phyloP scores from a whole-genome alignment of 2,888 invertebrate genomes.

The Caenorhabditis uteleia region DNA sequence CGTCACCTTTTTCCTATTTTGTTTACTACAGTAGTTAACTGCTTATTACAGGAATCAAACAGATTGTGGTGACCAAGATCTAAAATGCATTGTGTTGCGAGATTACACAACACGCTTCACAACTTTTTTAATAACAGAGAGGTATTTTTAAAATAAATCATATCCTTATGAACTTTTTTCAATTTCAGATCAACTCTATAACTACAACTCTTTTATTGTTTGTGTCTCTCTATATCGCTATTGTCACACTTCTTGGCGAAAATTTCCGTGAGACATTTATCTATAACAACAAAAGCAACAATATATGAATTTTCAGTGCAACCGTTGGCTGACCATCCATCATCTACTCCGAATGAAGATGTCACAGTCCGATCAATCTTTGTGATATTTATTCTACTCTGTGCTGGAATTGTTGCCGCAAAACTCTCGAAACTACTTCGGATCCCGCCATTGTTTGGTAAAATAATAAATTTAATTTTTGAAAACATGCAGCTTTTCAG shows the following conservation, averaged over 20 bases:
- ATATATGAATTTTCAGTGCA: constrained; percentile 14
- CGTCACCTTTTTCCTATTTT: too few species aligned
- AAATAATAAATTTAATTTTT: too few species aligned
- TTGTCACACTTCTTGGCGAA: constrained; percentile 35
- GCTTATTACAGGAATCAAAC: constrained; percentile 33
- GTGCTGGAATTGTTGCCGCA: constrained; percentile 23
- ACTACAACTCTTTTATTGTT: constrained; percentile 19
- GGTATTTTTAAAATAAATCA: constrained; percentile 18
- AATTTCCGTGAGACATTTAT: constrained; percentile 31
- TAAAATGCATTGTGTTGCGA: constrained; percentile 36
- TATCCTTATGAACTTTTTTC: too few species aligned
- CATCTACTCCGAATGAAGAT: constrained; percentile 19
- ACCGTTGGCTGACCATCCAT: constrained; percentile 23
- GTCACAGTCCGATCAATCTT: constrained; percentile 35
- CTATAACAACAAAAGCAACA: not conserved
- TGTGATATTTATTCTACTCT: constrained; percentile 27
- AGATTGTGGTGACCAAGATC: constrained; percentile 33
- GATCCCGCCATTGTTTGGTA: constrained; percentile 32
- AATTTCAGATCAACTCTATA: constrained; percentile 33
- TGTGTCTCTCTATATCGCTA: constrained; percentile 30
- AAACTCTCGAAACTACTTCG: constrained; percentile 22
- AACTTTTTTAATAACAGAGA: constrained; percentile 40
- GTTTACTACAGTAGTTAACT: too few species aligned
- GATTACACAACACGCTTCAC: constrained; percentile 37
- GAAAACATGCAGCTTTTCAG: too few species aligned